Evolutionary conservation across 2,113 vertebrate genomes (phyloP).

Genomic region (Engraulis encrasicolus): DNA sequence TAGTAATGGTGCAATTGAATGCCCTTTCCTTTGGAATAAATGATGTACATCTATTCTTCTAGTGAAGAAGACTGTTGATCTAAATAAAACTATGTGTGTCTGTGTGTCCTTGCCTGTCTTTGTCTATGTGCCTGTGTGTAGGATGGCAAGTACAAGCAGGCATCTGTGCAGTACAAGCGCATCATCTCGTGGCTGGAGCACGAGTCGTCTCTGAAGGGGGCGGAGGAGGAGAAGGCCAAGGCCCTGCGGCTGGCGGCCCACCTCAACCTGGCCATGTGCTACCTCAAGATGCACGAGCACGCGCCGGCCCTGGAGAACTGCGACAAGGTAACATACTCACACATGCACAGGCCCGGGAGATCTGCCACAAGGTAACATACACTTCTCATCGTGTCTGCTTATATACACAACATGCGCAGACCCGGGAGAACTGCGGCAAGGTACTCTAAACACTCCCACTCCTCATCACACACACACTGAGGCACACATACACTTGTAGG

Average conservation of each 20-base stretch:
- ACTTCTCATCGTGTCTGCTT: too few relatives aligned
- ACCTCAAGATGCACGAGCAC: conserved; percentile 90
- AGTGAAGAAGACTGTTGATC: not conserved
- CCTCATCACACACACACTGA: too few relatives aligned
- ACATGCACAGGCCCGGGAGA: not conserved
- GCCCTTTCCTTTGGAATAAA: too few relatives aligned
- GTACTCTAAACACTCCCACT: too few relatives aligned
- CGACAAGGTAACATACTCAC: conserved; percentile 83
- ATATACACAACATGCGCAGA: too few relatives aligned
- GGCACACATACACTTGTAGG: too few relatives aligned
- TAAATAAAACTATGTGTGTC: not conserved
- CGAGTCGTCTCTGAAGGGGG: conserved; percentile 79
- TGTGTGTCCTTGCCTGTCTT: conserved; percentile 21
- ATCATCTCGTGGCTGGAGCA: conserved; percentile 94
- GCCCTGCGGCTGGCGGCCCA: conserved; percentile 87
- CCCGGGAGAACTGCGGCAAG: too few relatives aligned
- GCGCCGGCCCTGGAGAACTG: conserved; percentile 87
- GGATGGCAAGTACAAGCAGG: conserved; percentile 92
- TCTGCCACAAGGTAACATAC: too few relatives aligned
- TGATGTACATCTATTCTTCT: too few relatives aligned
- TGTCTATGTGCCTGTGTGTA: conserved; percentile 56
- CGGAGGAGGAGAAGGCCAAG: conserved; percentile 80
- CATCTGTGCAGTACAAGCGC: conserved; percentile 91
- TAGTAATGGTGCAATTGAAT: too few relatives aligned
- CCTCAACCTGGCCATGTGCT: conserved; percentile 96